phyloP scores from a whole-genome alignment of 2,797 vertebrate species.

The Mormyrus proboscirostris region DNA sequence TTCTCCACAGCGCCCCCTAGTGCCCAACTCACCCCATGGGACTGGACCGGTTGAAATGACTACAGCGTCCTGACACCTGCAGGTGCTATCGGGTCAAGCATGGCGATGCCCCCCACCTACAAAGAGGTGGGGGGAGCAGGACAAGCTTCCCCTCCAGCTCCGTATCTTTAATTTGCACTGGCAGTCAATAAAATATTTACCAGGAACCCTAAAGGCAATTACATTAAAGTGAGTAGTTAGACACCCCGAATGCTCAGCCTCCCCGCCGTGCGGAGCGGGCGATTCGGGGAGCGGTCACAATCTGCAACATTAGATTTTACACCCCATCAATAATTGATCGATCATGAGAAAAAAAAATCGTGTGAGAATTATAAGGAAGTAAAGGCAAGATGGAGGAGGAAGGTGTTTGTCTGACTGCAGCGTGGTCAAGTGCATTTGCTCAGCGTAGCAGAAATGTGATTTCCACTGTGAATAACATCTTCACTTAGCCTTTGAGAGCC shows the following conservation, averaged over 20 bases:
- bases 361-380: constrained; percentile 30
- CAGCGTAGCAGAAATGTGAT: constrained; percentile 57
- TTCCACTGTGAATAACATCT: constrained; percentile 47
- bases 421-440: constrained; percentile 57
- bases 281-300: constrained; percentile 82
- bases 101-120: constrained; percentile 36
- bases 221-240: constrained; percentile 87
- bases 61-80: not conserved
- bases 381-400: constrained; percentile 33
- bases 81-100: constrained; percentile 12
- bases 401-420: constrained; percentile 31
- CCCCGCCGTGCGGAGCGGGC: constrained; percentile 69
- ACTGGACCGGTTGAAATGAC: not conserved
- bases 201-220: constrained; percentile 83
- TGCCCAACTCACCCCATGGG: not conserved
- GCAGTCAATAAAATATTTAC: constrained; percentile 91
- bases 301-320: constrained; percentile 87
- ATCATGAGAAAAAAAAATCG: constrained; percentile 33
- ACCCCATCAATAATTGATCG: constrained; percentile 81
- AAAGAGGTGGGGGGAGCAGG: constrained; percentile 28
- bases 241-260: constrained; percentile 72
- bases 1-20: not conserved
- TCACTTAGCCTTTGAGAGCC: constrained; percentile 16
- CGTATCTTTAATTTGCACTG: constrained; percentile 76
- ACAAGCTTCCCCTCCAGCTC: constrained; percentile 40